These are phyloP conservation scores for Stichodactyla mertensii DNA, from an alignment of 64 coral and sea anemone genomes.

Conservation along the genomic window DNA sequence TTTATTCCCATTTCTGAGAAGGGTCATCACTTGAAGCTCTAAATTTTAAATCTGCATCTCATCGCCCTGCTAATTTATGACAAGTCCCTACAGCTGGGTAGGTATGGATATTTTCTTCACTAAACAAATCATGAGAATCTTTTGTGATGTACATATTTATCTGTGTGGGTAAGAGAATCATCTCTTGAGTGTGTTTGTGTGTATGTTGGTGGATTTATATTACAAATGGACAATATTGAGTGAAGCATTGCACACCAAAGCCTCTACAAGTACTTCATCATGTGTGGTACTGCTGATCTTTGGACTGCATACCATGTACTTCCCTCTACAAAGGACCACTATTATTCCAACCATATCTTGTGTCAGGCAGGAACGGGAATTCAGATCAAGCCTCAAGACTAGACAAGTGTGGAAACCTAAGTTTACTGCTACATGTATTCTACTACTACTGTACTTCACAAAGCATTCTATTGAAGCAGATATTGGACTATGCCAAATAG, in stretches of 20 bases:
- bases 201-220: background rate
- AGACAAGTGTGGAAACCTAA: background rate
- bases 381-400: too few relatives aligned
- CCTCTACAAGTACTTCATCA: background rate
- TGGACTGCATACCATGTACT: background rate
- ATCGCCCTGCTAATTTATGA: too few relatives aligned
- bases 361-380: background rate
- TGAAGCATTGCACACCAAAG: conserved; percentile 2
- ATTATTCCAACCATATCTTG: conserved; percentile 9
- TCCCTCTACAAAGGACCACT: background rate
- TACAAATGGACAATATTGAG: background rate
- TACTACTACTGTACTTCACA: too few relatives aligned
- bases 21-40: too few relatives aligned
- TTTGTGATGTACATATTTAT: background rate
- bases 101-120: too few relatives aligned
- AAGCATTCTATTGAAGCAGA: background rate
- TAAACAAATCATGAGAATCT: background rate
- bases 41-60: too few relatives aligned
- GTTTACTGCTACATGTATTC: background rate
- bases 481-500: background rate
- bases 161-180: background rate
- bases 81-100: too few relatives aligned
- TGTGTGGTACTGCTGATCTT: conserved; percentile 9
- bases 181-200: background rate
- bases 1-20: too few relatives aligned